Base-by-base conservation (phyloP, 2,113 vertebrate species). In the Hyaena hyaena region DNA sequence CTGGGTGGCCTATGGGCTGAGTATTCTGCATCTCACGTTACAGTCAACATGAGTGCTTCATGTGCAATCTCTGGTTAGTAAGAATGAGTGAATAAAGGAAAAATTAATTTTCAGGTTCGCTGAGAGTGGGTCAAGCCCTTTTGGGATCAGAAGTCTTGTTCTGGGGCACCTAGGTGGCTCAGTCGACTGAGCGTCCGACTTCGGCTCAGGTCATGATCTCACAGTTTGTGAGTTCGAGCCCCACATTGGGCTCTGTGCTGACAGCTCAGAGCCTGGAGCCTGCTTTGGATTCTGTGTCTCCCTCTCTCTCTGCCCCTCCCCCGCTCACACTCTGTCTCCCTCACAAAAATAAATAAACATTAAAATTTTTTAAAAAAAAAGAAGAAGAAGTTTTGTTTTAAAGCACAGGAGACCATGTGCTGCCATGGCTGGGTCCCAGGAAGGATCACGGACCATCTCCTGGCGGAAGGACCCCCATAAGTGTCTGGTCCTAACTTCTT, bases 381-480 rank as follows among this genome's bases (percentile, higher is more conserved):
- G 39, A 39, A 39, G 39, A 39, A 39, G 39, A 39, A 39, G 39
- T 39, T 39, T 39, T 66, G 81, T 55, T 85, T 77, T 53, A 80
- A 93, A 90, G 45, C n/a, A 39, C 76, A 43, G 0, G 5, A 79
- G 35, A 35, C 2, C 1, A 7, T 31, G 66, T 48, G 33, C 6
- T 66, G 81, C 86, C 45, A 8, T 0, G 45, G 61, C 3, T 33
- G 68, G 50, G 71, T 66, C 73, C 33, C 19, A 66, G 77, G n/a
- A 26, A 58, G 17, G 61, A 10, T 35, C 16, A 43, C 73, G 21
- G 31, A 39, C 1, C 26, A 17, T 39, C 33, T 82, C 19, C 5
- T 0, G 0, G 24, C 4, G 5, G 69, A 43, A 58, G 77, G 65
- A 17, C 21, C 28, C 33, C 0, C 10, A 16, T 0, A 28, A 61